A percentile compares a stretch with the other conserved stretches of the same genome.
Evolutionary conservation across 2,797 vertebrate species (phyloP).

Genomic region (Chanos chanos): DNA sequence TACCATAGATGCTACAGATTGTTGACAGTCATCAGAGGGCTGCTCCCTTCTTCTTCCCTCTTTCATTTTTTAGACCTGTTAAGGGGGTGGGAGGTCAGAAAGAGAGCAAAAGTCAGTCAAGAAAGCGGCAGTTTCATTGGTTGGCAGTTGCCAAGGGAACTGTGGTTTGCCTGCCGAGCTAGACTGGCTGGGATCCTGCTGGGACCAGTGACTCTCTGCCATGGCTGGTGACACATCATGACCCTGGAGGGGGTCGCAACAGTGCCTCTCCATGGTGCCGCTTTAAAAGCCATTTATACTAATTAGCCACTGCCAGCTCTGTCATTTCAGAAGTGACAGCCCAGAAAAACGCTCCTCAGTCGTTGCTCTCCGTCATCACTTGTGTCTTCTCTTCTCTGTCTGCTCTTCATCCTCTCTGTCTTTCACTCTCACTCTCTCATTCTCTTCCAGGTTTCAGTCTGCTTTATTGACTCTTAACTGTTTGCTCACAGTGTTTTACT

Average conservation of each 20-base stretch:
- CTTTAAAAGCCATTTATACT: too few relatives aligned
- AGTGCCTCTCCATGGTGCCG: too few relatives aligned
- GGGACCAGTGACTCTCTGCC: constrained; percentile 22
- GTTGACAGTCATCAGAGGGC: neutral
- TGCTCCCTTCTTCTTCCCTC: constrained; percentile 7
- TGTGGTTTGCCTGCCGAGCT: constrained; percentile 34
- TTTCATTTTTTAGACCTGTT: neutral
- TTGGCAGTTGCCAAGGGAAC: constrained; percentile 65
- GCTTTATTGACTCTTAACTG: neutral
- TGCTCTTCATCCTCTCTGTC: neutral
- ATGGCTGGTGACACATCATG: constrained; percentile 15
- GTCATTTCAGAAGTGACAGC: too few relatives aligned
- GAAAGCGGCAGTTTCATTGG: constrained; percentile 53
- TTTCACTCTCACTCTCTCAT: neutral
- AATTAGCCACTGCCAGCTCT: too few relatives aligned
- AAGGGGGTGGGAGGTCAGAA: neutral
- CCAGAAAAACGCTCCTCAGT: too few relatives aligned
- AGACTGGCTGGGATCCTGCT: constrained; percentile 25
- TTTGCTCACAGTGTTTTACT: too few relatives aligned
- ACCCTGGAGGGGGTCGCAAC: constrained; percentile 3
- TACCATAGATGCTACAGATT: too few relatives aligned
- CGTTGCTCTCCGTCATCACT: neutral
- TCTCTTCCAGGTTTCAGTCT: neutral
- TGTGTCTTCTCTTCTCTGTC: neutral
- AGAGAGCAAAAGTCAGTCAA: constrained; percentile 56